Percentiles rank a stretch among this genome's conserved stretches.
Conservation (phyloP, 1,140 invertebrate genomes). For the Aleiodes sp. region DNA sequence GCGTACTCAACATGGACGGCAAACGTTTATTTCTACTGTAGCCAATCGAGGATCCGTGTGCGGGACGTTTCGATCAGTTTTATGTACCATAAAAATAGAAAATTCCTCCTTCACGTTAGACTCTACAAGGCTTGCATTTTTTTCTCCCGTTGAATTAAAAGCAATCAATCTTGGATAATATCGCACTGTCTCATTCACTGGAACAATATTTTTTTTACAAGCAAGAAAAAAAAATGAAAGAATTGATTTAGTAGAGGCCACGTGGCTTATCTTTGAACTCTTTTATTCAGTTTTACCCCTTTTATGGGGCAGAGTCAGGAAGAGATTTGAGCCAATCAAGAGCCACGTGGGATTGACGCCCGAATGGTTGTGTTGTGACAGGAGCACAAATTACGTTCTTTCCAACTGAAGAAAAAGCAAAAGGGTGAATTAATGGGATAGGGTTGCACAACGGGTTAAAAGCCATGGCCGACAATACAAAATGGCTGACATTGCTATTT, state of each 20-base stretch:
- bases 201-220: background rate
- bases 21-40: slow-evolving; percentile 35
- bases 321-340: slow-evolving; percentile 46
- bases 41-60: slow-evolving; percentile 46
- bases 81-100: slow-evolving; percentile 49
- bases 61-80: slow-evolving; percentile 41
- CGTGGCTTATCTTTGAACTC: background rate
- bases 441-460: slow-evolving; percentile 49
- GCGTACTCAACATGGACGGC: slow-evolving; percentile 21
- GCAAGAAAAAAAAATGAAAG: background rate
- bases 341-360: slow-evolving; percentile 44
- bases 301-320: background rate
- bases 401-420: background rate
- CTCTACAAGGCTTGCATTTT: background rate
- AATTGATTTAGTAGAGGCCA: background rate
- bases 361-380: slow-evolving; percentile 54
- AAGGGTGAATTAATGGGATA: slow-evolving; percentile 43
- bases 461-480: slow-evolving; percentile 49
- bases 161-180: background rate
- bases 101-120: background rate
- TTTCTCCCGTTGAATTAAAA: slow-evolving; percentile 24
- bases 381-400: slow-evolving; percentile 35
- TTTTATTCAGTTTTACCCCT: background rate
- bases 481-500: no score
- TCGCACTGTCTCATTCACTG: no score